These are phyloP conservation scores for Paragorgia papillata DNA, from an alignment of 92 coral and sea anemone genomes.

Conservation along the genomic window DNA sequence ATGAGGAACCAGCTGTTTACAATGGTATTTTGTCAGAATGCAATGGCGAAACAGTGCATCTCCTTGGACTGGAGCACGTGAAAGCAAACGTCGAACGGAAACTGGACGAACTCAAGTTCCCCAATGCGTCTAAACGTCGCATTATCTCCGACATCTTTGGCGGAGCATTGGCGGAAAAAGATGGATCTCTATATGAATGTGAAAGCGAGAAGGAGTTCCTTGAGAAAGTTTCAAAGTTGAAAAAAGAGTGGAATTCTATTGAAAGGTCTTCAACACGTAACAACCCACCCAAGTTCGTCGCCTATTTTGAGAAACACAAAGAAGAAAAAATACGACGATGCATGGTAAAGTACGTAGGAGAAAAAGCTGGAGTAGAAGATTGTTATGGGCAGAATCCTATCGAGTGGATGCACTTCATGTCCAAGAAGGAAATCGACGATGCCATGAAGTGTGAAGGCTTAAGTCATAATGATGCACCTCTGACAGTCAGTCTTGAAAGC, in stretches of 20 bases:
- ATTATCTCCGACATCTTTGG: constrained; percentile 55
- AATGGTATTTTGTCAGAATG: constrained; percentile 21
- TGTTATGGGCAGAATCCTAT: no score
- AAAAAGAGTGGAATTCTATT: constrained; percentile 11
- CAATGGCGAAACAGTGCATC: constrained; percentile 9
- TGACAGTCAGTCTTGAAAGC: no score
- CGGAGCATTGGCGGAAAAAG: constrained; percentile 31
- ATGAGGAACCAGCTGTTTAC: constrained; percentile 24
- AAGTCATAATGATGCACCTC: no score
- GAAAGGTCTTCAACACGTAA: constrained; percentile 51
- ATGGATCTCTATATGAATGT: constrained; percentile 48
- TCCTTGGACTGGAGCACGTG: constrained; percentile 34
- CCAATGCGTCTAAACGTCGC: constrained; percentile 9
- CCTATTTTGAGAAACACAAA: constrained; percentile 52
- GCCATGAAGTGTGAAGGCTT: no score
- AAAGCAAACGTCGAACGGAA: constrained; percentile 48
- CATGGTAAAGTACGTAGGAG: no score
- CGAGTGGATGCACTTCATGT: no score
- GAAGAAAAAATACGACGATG: constrained; percentile 44
- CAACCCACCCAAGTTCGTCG: constrained; percentile 51
- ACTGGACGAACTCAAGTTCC: constrained; percentile 50
- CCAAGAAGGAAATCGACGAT: no score
- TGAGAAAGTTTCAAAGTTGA: constrained; percentile 38
- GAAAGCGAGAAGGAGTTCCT: constrained; percentile 20
- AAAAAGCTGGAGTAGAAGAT: no score